phyloP scores from a whole-genome alignment of 2,888 invertebrate species.

The Trichacis sp. region DNA sequence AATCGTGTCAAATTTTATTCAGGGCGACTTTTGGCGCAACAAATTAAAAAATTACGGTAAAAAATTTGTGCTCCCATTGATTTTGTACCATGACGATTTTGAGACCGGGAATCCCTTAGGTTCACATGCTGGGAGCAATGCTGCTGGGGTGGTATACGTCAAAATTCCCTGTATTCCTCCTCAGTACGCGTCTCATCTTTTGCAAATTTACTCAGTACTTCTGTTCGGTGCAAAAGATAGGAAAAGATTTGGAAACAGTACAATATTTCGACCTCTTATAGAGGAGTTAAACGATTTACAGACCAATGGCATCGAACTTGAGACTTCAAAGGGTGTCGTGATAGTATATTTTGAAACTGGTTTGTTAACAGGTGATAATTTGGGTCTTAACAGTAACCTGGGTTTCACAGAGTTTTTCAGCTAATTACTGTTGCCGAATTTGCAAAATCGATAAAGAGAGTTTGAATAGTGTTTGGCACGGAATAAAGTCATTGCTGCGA shows the following conservation, averaged over 20 bases:
- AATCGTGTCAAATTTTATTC: conserved; percentile 30
- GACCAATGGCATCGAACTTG: conserved; percentile 4
- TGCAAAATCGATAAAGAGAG: not conserved
- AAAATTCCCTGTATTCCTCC: conserved; percentile 23
- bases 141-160: conserved; percentile 33
- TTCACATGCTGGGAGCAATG: conserved; percentile 31
- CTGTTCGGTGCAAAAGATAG: conserved; percentile 9
- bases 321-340: not conserved
- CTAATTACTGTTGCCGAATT: conserved; percentile 6
- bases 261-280: conserved; percentile 10
- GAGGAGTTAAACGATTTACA: conserved; percentile 14
- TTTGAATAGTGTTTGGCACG: not conserved
- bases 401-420: conserved; percentile 28
- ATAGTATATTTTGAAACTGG: conserved; percentile 31
- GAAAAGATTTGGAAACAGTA: conserved; percentile 11
- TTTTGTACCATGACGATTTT: conserved; percentile 39
- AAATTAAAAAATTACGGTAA: conserved; percentile 16
- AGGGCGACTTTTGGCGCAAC: conserved; percentile 25
- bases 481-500: conserved; percentile 12
- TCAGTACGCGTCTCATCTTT: conserved; percentile 6
- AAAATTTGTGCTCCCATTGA: conserved; percentile 27
- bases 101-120: conserved; percentile 37
- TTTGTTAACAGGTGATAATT: conserved; percentile 31
- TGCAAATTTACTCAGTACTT: conserved; percentile 2
- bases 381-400: conserved; percentile 21